phyloP scores from a whole-genome alignment of 2,888 invertebrate species.

The Archips crataeganus region DNA sequence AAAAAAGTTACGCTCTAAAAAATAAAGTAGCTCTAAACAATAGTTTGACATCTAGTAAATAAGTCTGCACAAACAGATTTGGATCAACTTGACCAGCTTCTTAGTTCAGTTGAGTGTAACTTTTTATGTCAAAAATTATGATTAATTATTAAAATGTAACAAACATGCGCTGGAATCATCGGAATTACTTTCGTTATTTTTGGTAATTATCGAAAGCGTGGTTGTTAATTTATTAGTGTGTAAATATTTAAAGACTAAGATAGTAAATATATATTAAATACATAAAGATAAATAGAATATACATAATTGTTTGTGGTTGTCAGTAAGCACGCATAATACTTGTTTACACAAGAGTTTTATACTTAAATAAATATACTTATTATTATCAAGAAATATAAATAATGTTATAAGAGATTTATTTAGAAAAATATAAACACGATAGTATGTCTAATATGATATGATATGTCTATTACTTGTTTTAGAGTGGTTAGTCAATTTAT shows the following conservation, averaged over 20 bases:
- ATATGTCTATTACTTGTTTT: conserved; percentile 40
- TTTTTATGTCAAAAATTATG: not conserved
- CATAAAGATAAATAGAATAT: not conserved
- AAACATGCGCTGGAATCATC: conserved; percentile 37
- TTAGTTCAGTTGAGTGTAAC: conserved; percentile 2
- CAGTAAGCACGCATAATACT: not conserved
- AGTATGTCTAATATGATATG: conserved; percentile 24
- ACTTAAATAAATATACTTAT: conserved; percentile 22
- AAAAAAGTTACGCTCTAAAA: conserved; percentile 13
- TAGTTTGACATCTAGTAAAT: not conserved
- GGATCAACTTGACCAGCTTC: not conserved
- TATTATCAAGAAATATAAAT: conserved; percentile 3
- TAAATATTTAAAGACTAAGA: conserved; percentile 4
- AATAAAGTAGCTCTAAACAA: not conserved
- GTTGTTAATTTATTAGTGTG: conserved; percentile 27
- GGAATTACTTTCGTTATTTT: conserved; percentile 37
- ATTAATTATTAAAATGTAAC: conserved; percentile 26
- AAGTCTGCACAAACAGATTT: too few relatives aligned
- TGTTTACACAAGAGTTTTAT: not conserved
- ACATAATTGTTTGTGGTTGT: not conserved
- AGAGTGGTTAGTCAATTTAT: conserved; percentile 17
- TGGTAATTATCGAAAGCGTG: conserved; percentile 29
- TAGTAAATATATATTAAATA: conserved; percentile 11
- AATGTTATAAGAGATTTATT: conserved; percentile 20
- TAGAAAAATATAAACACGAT: conserved; percentile 16